Percentiles rank a stretch among this genome's conserved stretches.
These are phyloP conservation scores for Malurus elegans DNA, from an alignment of 2,113 vertebrate genomes.

Conservation along the genomic window DNA sequence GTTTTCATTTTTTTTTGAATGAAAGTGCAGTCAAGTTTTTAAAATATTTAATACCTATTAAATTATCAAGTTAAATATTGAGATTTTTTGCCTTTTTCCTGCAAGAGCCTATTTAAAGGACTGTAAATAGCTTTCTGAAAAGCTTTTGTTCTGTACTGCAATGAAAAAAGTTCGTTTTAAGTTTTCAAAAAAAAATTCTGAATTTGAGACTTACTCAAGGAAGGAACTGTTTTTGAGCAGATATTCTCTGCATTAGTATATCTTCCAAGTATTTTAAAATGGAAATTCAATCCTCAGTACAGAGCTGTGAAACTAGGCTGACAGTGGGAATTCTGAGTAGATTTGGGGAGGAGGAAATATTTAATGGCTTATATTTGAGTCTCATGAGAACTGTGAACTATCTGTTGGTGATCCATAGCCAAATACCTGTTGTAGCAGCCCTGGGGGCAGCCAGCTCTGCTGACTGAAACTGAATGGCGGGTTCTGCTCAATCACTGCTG, in stretches of 20 bases:
- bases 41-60: too few species aligned
- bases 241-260: not conserved
- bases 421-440: not conserved
- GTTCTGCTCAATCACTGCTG: not conserved
- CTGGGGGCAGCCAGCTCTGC: not conserved
- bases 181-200: not conserved
- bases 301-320: not conserved
- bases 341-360: not conserved
- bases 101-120: not conserved
- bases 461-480: not conserved
- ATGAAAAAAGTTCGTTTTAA: not conserved
- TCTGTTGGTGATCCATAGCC: not conserved
- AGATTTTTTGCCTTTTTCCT: not conserved
- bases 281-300: not conserved
- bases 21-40: not conserved
- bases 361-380: not conserved
- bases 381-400: not conserved
- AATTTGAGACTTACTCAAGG: not conserved
- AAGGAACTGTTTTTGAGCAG: not conserved
- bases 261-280: not conserved
- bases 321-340: not conserved
- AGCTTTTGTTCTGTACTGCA: not conserved
- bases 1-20: not conserved
- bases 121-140: not conserved
- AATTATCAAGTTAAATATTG: too few species aligned